Conservation (phyloP, 2,888 invertebrate genomes). For the Apantesis nais region DNA sequence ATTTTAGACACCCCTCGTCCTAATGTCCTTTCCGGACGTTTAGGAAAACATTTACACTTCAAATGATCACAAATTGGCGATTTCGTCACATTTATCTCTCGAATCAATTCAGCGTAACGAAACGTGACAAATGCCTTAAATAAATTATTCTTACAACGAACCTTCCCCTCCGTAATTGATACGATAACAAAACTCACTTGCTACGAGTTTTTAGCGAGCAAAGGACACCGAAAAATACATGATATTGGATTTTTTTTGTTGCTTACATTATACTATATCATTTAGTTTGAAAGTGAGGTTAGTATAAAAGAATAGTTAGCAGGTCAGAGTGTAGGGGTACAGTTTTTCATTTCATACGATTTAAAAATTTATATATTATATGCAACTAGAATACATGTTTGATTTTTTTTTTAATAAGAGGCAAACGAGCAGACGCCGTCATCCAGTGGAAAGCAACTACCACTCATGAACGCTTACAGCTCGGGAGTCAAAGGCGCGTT, state of each 20-base stretch:
- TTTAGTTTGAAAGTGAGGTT: conserved; percentile 54
- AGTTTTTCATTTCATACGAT: background rate
- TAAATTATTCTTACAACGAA: conserved; percentile 50
- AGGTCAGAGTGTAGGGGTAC: conserved; percentile 13
- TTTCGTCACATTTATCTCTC: conserved; percentile 48
- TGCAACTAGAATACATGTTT: background rate
- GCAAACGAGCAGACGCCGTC: too few species aligned
- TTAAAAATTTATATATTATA: background rate
- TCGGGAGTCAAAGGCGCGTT: too few species aligned
- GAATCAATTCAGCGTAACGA: conserved; percentile 50
- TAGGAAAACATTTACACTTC: conserved; percentile 18
- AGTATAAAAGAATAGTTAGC: conserved; percentile 22
- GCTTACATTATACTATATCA: conserved; percentile 45
- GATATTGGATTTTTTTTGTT: conserved; percentile 3
- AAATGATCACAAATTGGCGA: conserved; percentile 48
- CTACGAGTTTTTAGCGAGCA: conserved; percentile 6
- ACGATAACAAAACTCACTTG: conserved; percentile 14
- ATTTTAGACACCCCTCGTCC: background rate
- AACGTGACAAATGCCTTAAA: conserved; percentile 57
- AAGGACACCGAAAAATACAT: background rate
- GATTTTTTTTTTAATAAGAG: too few species aligned
- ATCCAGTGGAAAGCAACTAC: too few species aligned
- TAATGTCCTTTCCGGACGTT: background rate
- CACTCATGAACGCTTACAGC: too few species aligned
- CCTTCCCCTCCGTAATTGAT: conserved; percentile 20